Evolutionary conservation across 2,888 invertebrate species (phyloP).

Genomic region (Spicauda simplicius): DNA sequence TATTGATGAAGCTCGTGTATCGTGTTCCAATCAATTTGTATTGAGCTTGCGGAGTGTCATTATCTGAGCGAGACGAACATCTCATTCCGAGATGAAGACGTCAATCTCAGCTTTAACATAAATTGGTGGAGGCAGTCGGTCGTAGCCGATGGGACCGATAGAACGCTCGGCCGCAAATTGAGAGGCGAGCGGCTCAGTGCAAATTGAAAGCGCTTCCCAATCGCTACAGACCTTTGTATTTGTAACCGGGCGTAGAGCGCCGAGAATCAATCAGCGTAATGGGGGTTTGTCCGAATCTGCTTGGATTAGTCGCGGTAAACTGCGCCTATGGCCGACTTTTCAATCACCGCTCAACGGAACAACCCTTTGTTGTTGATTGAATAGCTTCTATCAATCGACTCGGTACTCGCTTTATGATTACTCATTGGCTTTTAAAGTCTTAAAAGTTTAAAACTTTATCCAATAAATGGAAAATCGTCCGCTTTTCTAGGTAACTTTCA

Average conservation of each 20-base stretch:
- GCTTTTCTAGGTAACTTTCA: slow-evolving; percentile 31
- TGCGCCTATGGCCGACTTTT: slow-evolving; percentile 58
- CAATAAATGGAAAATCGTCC: slow-evolving; percentile 35
- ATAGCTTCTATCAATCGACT: slow-evolving; percentile 49
- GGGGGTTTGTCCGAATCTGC: slow-evolving; percentile 73
- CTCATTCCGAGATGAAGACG: slow-evolving; percentile 34
- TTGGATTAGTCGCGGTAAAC: slow-evolving; percentile 71
- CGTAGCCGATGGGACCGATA: slow-evolving; percentile 45
- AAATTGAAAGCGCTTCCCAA: slow-evolving; percentile 79
- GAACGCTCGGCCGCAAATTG: slow-evolving; percentile 67
- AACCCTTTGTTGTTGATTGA: slow-evolving; percentile 64
- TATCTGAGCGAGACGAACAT: slow-evolving; percentile 12
- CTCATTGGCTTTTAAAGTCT: slow-evolving; percentile 39
- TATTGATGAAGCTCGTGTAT: not conserved
- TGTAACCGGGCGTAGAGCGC: slow-evolving; percentile 68
- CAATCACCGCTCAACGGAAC: slow-evolving; percentile 52
- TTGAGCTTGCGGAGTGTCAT: slow-evolving; percentile 18
- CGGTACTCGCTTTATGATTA: slow-evolving; percentile 38
- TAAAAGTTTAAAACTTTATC: slow-evolving; percentile 38
- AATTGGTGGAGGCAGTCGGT: slow-evolving; percentile 28
- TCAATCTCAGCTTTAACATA: slow-evolving; percentile 32
- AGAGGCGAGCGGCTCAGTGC: slow-evolving; percentile 68
- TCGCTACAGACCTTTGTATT: slow-evolving; percentile 78
- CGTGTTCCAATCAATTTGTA: not conserved
- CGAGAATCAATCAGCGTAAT: slow-evolving; percentile 81